phyloP scores from a whole-genome alignment of 2,113 vertebrate species.

The human region DNA sequence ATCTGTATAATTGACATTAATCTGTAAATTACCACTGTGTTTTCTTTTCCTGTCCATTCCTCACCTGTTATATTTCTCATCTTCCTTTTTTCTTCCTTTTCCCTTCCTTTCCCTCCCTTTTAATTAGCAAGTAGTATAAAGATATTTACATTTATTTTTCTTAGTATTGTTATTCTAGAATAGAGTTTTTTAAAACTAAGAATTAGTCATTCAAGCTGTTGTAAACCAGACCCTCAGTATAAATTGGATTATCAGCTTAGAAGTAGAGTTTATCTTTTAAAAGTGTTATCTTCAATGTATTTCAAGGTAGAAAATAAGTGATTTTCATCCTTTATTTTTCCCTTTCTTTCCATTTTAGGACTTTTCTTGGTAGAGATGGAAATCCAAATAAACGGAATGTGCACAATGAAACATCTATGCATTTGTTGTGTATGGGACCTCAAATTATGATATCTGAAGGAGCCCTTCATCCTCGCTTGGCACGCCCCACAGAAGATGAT shows the following conservation, averaged over 20 bases:
- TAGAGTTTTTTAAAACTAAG: not conserved
- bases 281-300: not conserved
- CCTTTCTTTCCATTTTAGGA: slow-evolving; percentile 83
- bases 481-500: slow-evolving; percentile 92
- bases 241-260: slow-evolving; percentile 28
- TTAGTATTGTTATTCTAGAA: not conserved
- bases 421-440: slow-evolving; percentile 98
- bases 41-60: not conserved
- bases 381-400: slow-evolving; percentile 99
- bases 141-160: not conserved
- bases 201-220: not conserved
- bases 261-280: slow-evolving; percentile 34
- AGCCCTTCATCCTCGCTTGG: slow-evolving; percentile 92
- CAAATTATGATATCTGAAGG: slow-evolving; percentile 95
- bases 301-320: slow-evolving; percentile 47
- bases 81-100: not conserved
- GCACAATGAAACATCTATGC: slow-evolving; percentile 97
- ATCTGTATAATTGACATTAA: not conserved
- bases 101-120: not conserved
- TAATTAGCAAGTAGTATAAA: slow-evolving; percentile 11
- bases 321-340: slow-evolving; percentile 34
- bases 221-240: not conserved
- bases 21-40: not conserved
- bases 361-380: slow-evolving; percentile 96
- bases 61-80: not conserved